These are phyloP conservation scores for Uropetala carovei DNA, from an alignment of 2,888 invertebrate species.

Conservation along the genomic window DNA sequence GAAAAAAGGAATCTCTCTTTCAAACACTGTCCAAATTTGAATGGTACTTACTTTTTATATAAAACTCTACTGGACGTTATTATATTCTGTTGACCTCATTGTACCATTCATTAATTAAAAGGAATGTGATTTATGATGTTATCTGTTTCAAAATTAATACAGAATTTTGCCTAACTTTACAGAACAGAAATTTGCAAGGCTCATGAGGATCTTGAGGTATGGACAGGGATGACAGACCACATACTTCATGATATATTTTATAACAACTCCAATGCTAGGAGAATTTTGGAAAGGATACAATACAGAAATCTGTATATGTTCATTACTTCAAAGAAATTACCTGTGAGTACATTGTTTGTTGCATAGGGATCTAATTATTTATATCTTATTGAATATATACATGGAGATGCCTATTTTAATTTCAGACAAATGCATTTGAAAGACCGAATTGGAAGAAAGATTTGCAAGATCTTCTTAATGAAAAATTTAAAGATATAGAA, in stretches of 20 bases:
- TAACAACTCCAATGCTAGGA: constrained; percentile 68
- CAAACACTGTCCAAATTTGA: no score
- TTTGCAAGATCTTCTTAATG: not conserved
- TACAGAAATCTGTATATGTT: constrained; percentile 10
- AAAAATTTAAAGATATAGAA: not conserved
- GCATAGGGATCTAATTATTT: not conserved
- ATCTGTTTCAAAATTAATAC: no score
- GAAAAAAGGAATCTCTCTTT: no score
- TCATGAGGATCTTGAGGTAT: constrained; percentile 69
- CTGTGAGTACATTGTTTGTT: not conserved
- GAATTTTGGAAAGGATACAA: constrained; percentile 68
- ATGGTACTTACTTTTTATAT: no score
- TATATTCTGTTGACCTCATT: no score
- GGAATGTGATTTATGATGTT: no score
- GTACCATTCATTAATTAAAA: no score
- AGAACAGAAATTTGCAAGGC: constrained; percentile 70
- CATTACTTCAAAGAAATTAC: not conserved
- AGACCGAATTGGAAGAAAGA: not conserved
- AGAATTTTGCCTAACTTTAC: not conserved
- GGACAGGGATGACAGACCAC: constrained; percentile 71
- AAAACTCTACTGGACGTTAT: no score
- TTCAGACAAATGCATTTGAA: not conserved
- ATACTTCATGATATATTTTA: constrained; percentile 70
- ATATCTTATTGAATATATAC: not conserved
- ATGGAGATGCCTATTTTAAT: not conserved